A percentile compares a stretch with the other conserved stretches of the same genome.
phyloP scores from a whole-genome alignment of 2,113 vertebrate genomes.

The Brachionichthys hirsutus region DNA sequence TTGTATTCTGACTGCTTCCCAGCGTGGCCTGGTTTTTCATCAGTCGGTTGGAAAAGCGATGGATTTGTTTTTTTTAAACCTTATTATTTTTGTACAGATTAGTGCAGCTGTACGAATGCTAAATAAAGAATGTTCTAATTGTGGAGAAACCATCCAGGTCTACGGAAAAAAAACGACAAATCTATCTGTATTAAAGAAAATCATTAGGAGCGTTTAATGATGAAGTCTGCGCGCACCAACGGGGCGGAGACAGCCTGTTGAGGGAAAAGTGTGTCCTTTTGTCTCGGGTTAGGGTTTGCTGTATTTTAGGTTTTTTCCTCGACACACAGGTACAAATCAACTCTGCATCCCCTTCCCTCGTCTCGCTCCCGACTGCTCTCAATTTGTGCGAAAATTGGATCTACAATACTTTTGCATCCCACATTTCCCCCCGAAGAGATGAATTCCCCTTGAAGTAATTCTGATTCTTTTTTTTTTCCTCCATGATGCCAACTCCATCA shows the following conservation, averaged over 20 bases:
- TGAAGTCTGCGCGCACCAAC: conserved; percentile 26
- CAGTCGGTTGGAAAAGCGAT: too few relatives aligned
- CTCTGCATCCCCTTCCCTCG: not conserved
- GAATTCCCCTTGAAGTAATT: conserved; percentile 29
- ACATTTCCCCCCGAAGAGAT: conserved; percentile 20
- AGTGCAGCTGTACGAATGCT: not conserved
- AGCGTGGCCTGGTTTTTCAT: too few relatives aligned
- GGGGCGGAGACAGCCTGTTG: conserved; percentile 16
- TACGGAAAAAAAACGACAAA: too few relatives aligned
- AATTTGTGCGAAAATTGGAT: conserved; percentile 15
- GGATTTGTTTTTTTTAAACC: not conserved
- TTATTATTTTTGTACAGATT: not conserved
- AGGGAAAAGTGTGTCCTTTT: conserved; percentile 70
- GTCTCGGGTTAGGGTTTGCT: conserved; percentile 73
- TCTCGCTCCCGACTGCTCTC: not conserved
- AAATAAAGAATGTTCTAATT: too few relatives aligned
- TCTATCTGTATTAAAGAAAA: not conserved
- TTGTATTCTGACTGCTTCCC: too few relatives aligned
- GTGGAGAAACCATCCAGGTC: too few relatives aligned
- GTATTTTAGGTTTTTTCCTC: conserved; percentile 55
- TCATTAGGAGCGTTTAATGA: not conserved
- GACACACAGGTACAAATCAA: conserved; percentile 61
- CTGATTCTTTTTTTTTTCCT: conserved; percentile 41
- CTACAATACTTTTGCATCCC: conserved; percentile 5
- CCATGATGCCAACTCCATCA: conserved; percentile 36